phyloP scores from a whole-genome alignment of 2,797 vertebrate genomes.

The Antennarius maculatus region DNA sequence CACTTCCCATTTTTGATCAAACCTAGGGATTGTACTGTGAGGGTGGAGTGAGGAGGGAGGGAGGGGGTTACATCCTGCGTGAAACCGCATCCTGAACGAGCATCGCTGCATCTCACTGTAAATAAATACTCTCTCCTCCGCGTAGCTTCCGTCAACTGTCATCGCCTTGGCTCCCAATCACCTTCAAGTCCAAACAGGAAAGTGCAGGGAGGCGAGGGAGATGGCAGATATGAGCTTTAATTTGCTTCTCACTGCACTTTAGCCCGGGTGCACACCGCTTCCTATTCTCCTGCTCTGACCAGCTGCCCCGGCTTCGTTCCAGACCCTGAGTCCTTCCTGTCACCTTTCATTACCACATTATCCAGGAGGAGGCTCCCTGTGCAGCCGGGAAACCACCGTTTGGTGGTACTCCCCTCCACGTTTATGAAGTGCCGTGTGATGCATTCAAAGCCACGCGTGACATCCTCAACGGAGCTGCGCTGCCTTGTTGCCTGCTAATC shows the following conservation, averaged over 20 bases:
- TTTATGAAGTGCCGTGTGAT: slow-evolving; percentile 61
- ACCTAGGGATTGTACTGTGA: slow-evolving; percentile 79
- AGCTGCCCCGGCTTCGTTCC: slow-evolving; percentile 89
- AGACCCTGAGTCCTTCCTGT: slow-evolving; percentile 92
- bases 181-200: slow-evolving; percentile 99
- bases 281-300: slow-evolving; percentile 86
- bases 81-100: slow-evolving; percentile 99
- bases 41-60: slow-evolving; percentile 76
- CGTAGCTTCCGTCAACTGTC: slow-evolving; percentile 97
- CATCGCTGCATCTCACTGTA: slow-evolving; percentile 95
- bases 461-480: slow-evolving; percentile 61
- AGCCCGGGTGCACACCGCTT: slow-evolving; percentile 82
- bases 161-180: slow-evolving; percentile 95
- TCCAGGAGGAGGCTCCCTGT: slow-evolving; percentile 66
- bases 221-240: slow-evolving; percentile 95
- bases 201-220: slow-evolving; percentile 91
- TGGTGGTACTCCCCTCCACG: slow-evolving; percentile 47
- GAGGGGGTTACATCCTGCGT: slow-evolving; percentile 91
- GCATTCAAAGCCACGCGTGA: slow-evolving; percentile 59
- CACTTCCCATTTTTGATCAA: slow-evolving; percentile 83
- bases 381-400: slow-evolving; percentile 76
- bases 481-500: slow-evolving; percentile 74
- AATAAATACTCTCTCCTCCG: slow-evolving; percentile 98
- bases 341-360: slow-evolving; percentile 90
- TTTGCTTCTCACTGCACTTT: slow-evolving; percentile 94